These are phyloP conservation scores for Mythimna pallens DNA, from an alignment of 2,888 invertebrate genomes.

Conservation along the genomic window DNA sequence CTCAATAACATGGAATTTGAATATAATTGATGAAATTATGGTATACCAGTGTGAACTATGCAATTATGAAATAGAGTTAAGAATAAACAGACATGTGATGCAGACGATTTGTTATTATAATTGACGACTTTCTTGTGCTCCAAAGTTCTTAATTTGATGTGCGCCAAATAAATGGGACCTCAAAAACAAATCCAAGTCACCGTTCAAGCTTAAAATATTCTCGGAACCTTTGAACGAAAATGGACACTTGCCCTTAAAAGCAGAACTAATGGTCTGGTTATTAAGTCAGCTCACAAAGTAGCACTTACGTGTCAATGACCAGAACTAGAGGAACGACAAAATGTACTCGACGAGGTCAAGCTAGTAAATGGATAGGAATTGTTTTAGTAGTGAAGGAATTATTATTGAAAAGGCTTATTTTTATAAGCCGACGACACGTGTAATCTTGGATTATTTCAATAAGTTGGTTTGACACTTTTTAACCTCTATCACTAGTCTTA, in stretches of 20 bases:
- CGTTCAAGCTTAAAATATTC: slow-evolving; percentile 17
- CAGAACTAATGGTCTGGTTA: slow-evolving; percentile 53
- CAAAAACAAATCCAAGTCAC: slow-evolving; percentile 3
- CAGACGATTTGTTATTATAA: no score
- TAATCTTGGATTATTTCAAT: background rate
- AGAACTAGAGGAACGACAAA: slow-evolving; percentile 28
- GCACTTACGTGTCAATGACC: slow-evolving; percentile 51
- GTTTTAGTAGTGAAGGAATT: background rate
- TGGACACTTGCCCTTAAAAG: slow-evolving; percentile 44
- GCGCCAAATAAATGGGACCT: no score
- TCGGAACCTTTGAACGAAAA: slow-evolving; percentile 29
- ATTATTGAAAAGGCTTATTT: background rate
- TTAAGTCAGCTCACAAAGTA: slow-evolving; percentile 46
- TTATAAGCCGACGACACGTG: background rate
- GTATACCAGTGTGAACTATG: no score
- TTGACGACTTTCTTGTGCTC: no score
- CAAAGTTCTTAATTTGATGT: no score
- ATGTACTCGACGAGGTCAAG: slow-evolving; percentile 43
- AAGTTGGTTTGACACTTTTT: background rate
- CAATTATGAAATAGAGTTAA: no score
- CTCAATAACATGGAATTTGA: no score
- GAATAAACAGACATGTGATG: no score
- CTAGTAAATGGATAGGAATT: background rate
- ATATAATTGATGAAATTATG: no score
- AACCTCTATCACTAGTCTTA: no score